Percentiles rank a stretch among this genome's conserved stretches.
Conservation (phyloP, 2,888 invertebrate species). For the Oscheius onirici region DNA sequence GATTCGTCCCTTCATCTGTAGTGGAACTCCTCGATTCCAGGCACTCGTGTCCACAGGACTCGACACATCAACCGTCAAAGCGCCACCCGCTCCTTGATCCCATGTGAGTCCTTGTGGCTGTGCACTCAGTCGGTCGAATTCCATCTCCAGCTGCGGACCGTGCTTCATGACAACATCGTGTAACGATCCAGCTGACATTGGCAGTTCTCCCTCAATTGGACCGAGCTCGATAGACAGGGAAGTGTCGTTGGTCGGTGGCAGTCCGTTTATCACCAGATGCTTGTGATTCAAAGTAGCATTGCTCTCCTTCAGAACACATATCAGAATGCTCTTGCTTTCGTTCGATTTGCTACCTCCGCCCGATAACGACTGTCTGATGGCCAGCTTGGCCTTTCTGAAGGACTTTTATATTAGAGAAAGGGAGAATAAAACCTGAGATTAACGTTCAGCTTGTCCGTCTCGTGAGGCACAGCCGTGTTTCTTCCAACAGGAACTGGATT, state of each 20-base stretch:
- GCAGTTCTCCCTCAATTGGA: constrained; percentile 82
- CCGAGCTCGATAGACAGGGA: constrained; percentile 40
- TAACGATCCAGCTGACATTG: constrained; percentile 95
- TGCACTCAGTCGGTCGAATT: constrained; percentile 44
- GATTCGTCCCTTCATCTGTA: neutral
- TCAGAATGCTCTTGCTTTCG: constrained; percentile 28
- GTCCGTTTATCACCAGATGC: constrained; percentile 5
- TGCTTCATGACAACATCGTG: constrained; percentile 88
- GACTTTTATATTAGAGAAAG: neutral
- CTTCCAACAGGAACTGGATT: constrained; percentile 14
- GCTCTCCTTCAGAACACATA: constrained; percentile 23
- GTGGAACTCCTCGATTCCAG: constrained; percentile 12
- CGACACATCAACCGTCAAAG: neutral
- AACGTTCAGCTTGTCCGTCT: constrained; percentile 8
- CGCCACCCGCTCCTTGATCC: constrained; percentile 1
- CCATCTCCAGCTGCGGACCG: constrained; percentile 57
- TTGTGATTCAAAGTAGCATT: constrained; percentile 26
- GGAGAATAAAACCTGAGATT: neutral
- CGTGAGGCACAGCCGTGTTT: constrained; percentile 14
- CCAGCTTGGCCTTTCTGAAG: constrained; percentile 33
- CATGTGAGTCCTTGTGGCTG: constrained; percentile 32
- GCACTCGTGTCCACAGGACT: neutral
- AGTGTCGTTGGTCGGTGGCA: constrained; percentile 13
- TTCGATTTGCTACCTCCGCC: neutral
- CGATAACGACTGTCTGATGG: constrained; percentile 26